Evolutionary conservation across 2,888 invertebrate species (phyloP).

Genomic region (Steinernema scapterisci): DNA sequence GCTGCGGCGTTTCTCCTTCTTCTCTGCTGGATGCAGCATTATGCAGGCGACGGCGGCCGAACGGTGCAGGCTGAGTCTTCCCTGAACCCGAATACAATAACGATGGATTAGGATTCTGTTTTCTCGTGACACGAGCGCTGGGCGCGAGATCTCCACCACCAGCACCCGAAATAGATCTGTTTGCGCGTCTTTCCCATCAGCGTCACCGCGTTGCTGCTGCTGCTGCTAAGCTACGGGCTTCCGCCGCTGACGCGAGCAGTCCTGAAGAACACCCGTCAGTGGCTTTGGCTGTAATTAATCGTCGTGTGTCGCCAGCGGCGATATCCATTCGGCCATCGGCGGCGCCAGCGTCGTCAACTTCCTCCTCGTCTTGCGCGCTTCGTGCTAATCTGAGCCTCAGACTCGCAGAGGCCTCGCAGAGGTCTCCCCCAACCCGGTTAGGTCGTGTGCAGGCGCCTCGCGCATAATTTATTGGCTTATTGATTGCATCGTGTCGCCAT

Average conservation of each 20-base stretch:
- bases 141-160: not conserved
- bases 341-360: not conserved
- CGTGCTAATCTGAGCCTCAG: too few relatives aligned
- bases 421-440: not conserved
- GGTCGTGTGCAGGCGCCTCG: not conserved
- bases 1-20: too few relatives aligned
- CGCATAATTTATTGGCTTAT: constrained; percentile 30
- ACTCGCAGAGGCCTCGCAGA: not conserved
- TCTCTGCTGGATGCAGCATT: too few relatives aligned
- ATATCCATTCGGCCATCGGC: constrained; percentile 5
- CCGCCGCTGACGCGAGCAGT: not conserved
- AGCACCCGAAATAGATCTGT: not conserved
- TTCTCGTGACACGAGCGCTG: not conserved
- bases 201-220: not conserved
- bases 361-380: not conserved
- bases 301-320: not conserved
- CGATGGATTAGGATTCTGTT: not conserved
- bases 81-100: not conserved
- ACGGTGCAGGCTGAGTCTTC: too few relatives aligned
- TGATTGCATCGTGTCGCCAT: constrained; percentile 10
- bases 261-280: not conserved
- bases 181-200: not conserved
- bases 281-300: constrained; percentile 19
- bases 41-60: not conserved
- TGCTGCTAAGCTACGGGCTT: not conserved